Evolutionary conservation across 1,140 invertebrate genomes (phyloP).

Genomic region (Drosophila kohkoa): DNA sequence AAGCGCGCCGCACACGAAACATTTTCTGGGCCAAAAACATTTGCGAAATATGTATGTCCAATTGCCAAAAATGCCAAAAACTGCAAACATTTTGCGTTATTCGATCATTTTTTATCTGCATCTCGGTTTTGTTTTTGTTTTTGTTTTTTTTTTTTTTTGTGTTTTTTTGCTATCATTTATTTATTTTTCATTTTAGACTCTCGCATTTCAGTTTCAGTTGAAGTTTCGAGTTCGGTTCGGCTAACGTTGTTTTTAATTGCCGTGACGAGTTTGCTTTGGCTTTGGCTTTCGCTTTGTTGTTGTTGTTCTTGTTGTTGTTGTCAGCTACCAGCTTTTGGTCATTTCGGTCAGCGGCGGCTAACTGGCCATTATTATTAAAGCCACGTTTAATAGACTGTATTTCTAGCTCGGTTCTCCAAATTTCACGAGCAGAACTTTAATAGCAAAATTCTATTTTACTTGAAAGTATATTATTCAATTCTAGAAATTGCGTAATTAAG

Average conservation of each 20-base stretch:
- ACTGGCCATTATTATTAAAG: too few relatives aligned
- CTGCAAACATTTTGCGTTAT: conserved; percentile 20
- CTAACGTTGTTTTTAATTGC: conserved; percentile 70
- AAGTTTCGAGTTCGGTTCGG: not conserved
- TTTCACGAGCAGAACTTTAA: too few relatives aligned
- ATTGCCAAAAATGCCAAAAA: conserved; percentile 42
- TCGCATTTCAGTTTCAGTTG: conserved; percentile 1
- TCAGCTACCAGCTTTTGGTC: too few relatives aligned
- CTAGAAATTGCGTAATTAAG: too few relatives aligned
- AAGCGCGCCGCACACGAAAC: conserved; percentile 2
- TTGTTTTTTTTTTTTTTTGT: not conserved
- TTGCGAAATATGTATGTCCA: conserved; percentile 40
- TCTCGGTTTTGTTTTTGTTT: too few relatives aligned
- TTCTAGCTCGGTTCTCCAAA: too few relatives aligned
- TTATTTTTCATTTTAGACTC: conserved; percentile 19
- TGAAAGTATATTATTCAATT: too few relatives aligned
- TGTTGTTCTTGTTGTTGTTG: too few relatives aligned
- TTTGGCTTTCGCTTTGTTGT: conserved; percentile 1
- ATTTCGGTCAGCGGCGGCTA: too few relatives aligned
- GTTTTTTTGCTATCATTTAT: not conserved
- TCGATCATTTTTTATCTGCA: conserved; percentile 36
- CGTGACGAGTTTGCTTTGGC: conserved; percentile 73
- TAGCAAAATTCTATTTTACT: too few relatives aligned
- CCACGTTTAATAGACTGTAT: too few relatives aligned
- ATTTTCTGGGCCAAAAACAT: conserved; percentile 31